Percentiles rank a stretch among this genome's conserved stretches.
phyloP scores from a whole-genome alignment of 2,888 invertebrate genomes.

The Mesoligia furuncula region DNA sequence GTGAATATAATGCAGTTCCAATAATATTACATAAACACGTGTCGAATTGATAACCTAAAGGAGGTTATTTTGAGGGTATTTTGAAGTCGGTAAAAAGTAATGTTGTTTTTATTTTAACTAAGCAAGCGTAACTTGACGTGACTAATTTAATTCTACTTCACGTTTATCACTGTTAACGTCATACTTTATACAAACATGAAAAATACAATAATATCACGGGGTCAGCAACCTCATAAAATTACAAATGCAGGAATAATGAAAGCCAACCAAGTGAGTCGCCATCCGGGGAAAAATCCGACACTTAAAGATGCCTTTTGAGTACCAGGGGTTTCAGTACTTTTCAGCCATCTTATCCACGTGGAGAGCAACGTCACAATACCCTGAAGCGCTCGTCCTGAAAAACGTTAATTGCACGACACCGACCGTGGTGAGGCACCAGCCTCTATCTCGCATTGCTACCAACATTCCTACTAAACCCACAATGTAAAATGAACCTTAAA shows the following conservation, averaged over 20 bases:
- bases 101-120: constrained; percentile 12
- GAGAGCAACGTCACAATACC: constrained; percentile 82
- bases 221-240: constrained; percentile 47
- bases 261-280: constrained; percentile 63
- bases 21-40: too few species aligned
- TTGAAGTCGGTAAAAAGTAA: neutral
- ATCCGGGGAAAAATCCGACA: constrained; percentile 71
- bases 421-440: constrained; percentile 69
- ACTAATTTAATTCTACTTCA: neutral
- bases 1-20: too few species aligned
- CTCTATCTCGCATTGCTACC: constrained; percentile 76
- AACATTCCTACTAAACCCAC: constrained; percentile 69
- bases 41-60: too few species aligned
- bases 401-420: constrained; percentile 86
- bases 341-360: constrained; percentile 79
- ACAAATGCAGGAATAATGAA: constrained; percentile 55
- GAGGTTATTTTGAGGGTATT: too few species aligned
- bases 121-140: constrained; percentile 23
- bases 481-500: constrained; percentile 68
- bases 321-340: constrained; percentile 68
- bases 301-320: constrained; percentile 80
- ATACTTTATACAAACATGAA: constrained; percentile 14
- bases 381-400: constrained; percentile 82
- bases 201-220: constrained; percentile 5
- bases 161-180: neutral